These are phyloP conservation scores for Dendropsophus ebraccatus DNA, from an alignment of 2,113 vertebrate genomes.

Conservation along the genomic window DNA sequence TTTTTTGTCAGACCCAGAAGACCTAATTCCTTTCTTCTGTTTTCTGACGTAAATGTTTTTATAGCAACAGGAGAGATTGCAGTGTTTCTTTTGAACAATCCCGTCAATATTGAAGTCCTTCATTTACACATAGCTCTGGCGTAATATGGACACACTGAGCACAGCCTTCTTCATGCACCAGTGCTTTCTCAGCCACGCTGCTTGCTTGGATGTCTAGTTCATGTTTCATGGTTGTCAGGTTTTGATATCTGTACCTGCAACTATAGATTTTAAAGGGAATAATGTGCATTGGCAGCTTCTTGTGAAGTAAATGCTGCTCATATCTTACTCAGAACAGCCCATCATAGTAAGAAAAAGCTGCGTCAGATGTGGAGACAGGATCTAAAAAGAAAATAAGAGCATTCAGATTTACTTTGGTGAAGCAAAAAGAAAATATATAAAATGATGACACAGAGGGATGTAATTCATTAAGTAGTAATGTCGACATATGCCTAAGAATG, in stretches of 20 bases:
- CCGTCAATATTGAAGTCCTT: slow-evolving; percentile 1
- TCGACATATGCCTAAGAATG: not conserved
- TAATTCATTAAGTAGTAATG: too few relatives aligned
- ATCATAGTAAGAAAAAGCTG: slow-evolving; percentile 14
- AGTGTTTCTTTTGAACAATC: slow-evolving; percentile 2
- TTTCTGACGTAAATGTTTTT: not conserved
- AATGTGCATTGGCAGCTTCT: slow-evolving; percentile 45
- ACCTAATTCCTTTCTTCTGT: not conserved
- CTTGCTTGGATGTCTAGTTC: slow-evolving; percentile 17
- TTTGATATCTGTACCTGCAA: slow-evolving; percentile 51
- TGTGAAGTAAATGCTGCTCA: slow-evolving; percentile 35
- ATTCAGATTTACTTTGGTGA: not conserved
- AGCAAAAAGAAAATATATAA: not conserved
- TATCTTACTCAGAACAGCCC: slow-evolving; percentile 30
- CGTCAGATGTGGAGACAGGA: not conserved
- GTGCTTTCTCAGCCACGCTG: not conserved
- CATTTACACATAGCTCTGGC: slow-evolving; percentile 18
- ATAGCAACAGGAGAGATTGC: not conserved
- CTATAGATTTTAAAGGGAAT: slow-evolving; percentile 44
- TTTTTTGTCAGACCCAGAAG: not conserved
- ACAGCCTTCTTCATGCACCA: slow-evolving; percentile 5
- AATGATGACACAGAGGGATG: not conserved
- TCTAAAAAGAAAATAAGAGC: not conserved
- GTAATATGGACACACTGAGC: not conserved
- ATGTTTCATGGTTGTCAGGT: slow-evolving; percentile 50